phyloP scores from a whole-genome alignment of 1,140 invertebrate species.

The Drosophila ambigua region DNA sequence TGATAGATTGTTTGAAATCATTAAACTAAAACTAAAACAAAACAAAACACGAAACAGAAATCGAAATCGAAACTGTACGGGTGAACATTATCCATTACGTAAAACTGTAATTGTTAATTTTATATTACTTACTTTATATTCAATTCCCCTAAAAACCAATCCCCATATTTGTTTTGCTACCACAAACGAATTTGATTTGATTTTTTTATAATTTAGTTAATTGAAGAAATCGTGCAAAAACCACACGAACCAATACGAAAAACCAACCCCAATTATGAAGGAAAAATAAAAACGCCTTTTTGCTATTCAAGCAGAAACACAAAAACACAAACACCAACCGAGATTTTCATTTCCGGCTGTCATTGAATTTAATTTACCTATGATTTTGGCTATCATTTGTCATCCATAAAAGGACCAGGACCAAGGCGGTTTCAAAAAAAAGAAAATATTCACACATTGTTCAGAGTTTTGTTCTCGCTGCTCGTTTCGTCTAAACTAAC shows the following conservation, averaged over 20 bases:
- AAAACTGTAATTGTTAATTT: constrained; percentile 47
- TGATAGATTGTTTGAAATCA: constrained; percentile 30
- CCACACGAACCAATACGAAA: constrained; percentile 16
- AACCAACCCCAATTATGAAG: constrained; percentile 42
- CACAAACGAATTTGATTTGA: constrained; percentile 21
- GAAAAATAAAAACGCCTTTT: constrained; percentile 69
- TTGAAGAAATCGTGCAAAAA: constrained; percentile 48
- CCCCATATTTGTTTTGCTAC: constrained; percentile 33
- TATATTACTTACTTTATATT: constrained; percentile 27
- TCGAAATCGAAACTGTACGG: neutral
- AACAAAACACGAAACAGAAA: constrained; percentile 1
- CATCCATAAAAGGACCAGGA: constrained; percentile 38
- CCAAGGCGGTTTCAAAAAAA: constrained; percentile 61
- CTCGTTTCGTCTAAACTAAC: neutral
- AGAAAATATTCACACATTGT: constrained; percentile 15
- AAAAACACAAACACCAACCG: constrained; percentile 20
- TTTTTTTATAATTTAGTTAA: constrained; percentile 66
- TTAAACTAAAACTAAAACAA: constrained; percentile 19
- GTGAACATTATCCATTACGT: constrained; percentile 17
- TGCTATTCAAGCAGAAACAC: constrained; percentile 58
- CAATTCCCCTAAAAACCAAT: constrained; percentile 11
- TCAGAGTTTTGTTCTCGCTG: neutral
- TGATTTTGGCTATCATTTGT: neutral
- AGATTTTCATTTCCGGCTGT: constrained; percentile 23
- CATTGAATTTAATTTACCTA: constrained; percentile 8